These are phyloP conservation scores for Cygnus atratus DNA, from an alignment of 2,113 vertebrate genomes.

Conservation along the genomic window DNA sequence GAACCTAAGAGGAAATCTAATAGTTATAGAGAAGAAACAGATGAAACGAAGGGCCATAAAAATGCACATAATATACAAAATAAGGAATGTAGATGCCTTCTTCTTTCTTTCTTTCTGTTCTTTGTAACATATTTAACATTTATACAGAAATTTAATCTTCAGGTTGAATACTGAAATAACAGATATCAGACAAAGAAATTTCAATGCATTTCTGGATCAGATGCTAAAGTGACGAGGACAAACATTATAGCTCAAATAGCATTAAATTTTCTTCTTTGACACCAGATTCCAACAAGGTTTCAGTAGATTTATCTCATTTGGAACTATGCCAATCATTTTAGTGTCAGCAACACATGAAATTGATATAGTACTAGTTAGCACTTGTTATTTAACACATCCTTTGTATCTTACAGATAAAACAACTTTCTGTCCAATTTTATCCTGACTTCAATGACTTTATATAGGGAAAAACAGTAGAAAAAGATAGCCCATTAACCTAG, in stretches of 20 bases:
- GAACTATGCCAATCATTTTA: neutral
- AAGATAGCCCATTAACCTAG: neutral
- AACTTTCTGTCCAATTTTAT: neutral
- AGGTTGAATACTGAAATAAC: neutral
- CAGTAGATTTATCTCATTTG: neutral
- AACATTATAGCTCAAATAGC: neutral
- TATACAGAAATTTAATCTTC: neutral
- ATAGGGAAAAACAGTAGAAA: neutral
- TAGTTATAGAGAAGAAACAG: neutral
- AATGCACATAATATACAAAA: neutral
- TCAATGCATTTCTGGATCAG: neutral
- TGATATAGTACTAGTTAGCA: neutral
- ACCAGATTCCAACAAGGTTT: neutral
- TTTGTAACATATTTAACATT: neutral
- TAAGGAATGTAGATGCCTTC: neutral
- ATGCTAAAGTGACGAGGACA: neutral
- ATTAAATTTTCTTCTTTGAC: neutral
- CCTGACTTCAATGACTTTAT: neutral
- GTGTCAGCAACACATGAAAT: neutral
- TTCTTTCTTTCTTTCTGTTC: neutral
- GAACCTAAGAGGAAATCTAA: neutral
- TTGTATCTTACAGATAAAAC: neutral
- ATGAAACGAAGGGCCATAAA: constrained; percentile 10
- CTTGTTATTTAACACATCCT: neutral
- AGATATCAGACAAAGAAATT: neutral